Base-by-base conservation (phyloP, 2,113 vertebrate genomes). In the Balaeniceps rex region DNA sequence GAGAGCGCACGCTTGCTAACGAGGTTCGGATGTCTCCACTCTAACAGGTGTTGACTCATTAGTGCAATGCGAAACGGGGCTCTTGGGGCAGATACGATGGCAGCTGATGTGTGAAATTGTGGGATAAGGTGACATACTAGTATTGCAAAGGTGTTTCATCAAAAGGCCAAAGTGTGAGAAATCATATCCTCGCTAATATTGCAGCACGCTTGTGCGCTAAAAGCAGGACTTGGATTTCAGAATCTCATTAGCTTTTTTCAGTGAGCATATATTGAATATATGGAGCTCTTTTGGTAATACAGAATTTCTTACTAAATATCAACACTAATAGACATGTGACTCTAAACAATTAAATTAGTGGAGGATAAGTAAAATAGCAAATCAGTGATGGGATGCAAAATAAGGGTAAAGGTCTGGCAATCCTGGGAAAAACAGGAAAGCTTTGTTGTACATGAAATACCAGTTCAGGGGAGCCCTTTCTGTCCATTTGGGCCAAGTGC, bases 21-120 rank as follows among this genome's bases (percentile, higher is more conserved):
- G 82, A 97, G 98, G 94, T 97, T 97, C 90, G 92, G 96, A 97
- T 97, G 97, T 97, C 97, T 97, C 79, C 74, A 81, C 98, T 97
- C 97, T 82, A 97, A 97, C 97, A 97, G 92, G 94, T 95, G 97
- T 94, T 85, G 95, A 44, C 96, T 98, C 95, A 85, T 97, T 97
- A 97, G 97, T 93, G 95, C 97, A 65, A 88, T 6, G 84, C 87
- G 95, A 97, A 95, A 91, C 77, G 18, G 88, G 95, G 95, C 97
- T 97, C 96, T 78, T 36, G 63, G 97, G 94, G 61, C 91, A 91
- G 97, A 65, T 90, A 93, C 97, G 87, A 44, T 88, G 96, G 96
- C 98, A 97, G 96, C 97, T 95, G 96, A 94, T 49, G 92, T 97
- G 98, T 97, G 98, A 97, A 96, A 88, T 88, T 79, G 64, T 82